Percentiles rank a stretch among this genome's conserved stretches.
phyloP scores from a whole-genome alignment of 2,113 vertebrate genomes.

The Cairina moschata region DNA sequence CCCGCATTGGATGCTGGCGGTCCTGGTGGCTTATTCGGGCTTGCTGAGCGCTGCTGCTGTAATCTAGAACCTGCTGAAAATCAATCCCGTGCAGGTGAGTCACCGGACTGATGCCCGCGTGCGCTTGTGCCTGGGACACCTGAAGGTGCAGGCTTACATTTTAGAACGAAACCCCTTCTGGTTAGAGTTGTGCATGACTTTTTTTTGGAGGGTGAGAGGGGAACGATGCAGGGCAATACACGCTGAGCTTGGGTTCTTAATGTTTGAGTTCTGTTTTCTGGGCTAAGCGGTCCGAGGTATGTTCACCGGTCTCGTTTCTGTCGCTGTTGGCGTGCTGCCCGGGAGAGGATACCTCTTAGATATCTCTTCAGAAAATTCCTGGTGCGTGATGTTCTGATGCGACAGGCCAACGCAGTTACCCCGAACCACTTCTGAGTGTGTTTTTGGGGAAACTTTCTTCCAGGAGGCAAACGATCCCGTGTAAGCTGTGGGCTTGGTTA shows the following conservation, averaged over 20 bases:
- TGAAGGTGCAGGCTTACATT: not conserved
- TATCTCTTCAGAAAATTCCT: not conserved
- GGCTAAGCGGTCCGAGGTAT: fast-evolving
- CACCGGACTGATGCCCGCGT: not conserved
- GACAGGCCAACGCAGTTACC: not conserved
- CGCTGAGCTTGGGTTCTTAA: not conserved
- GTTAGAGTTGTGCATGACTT: not conserved
- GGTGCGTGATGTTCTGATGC: fast-evolving
- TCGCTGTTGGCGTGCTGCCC: not conserved
- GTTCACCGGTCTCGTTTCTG: not conserved
- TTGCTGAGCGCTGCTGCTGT: not conserved
- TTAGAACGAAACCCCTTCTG: fast-evolving
- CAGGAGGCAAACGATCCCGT: fast-evolving
- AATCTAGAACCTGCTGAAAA: not conserved
- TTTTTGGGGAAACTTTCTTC: not conserved
- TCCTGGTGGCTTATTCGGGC: not conserved
- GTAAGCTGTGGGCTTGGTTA: not conserved
- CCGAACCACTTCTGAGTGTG: fast-evolving
- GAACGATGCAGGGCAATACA: fast-evolving
- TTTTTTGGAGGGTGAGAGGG: not conserved
- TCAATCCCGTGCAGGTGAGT: not conserved
- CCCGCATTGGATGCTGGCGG: not conserved
- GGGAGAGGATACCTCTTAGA: not conserved
- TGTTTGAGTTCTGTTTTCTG: fast-evolving
- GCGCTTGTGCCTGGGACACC: not conserved